Percentiles rank a stretch among this genome's conserved stretches.
phyloP scores from a whole-genome alignment of 1,140 invertebrate species.

The Cataglyphis hispanica region DNA sequence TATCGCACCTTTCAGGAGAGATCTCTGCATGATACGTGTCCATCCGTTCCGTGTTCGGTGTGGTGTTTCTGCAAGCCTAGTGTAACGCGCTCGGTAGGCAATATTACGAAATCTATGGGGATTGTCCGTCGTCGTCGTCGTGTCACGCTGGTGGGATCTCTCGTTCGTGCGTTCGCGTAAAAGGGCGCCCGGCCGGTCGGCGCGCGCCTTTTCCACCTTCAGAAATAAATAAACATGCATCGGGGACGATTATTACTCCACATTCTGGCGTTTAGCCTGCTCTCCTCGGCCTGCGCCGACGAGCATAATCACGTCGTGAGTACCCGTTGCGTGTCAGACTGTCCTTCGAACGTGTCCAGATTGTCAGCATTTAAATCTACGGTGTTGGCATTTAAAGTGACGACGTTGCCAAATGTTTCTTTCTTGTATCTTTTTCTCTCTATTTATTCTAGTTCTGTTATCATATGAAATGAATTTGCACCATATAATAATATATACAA shows the following conservation, averaged over 20 bases:
- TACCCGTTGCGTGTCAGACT: constrained; percentile 58
- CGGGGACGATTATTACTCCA: constrained; percentile 77
- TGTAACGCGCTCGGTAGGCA: constrained; percentile 42
- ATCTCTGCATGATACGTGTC: constrained; percentile 69
- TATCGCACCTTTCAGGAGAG: constrained; percentile 22
- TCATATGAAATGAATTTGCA: not conserved
- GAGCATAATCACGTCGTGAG: constrained; percentile 89
- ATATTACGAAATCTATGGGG: constrained; percentile 73
- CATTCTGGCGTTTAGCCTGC: constrained; percentile 78
- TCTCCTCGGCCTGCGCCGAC: constrained; percentile 84
- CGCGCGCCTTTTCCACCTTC: constrained; percentile 64
- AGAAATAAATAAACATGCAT: constrained; percentile 73
- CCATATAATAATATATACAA: not conserved
- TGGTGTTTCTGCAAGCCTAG: constrained; percentile 63
- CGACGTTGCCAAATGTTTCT: not conserved
- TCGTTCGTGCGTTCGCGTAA: constrained; percentile 66
- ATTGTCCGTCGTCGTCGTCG: constrained; percentile 64
- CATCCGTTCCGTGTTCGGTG: constrained; percentile 66
- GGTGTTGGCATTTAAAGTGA: constrained; percentile 36
- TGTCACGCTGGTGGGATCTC: constrained; percentile 66
- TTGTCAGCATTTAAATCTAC: not conserved
- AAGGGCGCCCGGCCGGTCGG: constrained; percentile 61
- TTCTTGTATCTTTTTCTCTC: not conserved
- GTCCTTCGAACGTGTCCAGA: not conserved
- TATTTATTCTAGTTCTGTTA: not conserved